Conservation (phyloP, 2,888 invertebrate species). For the Eupithecia tripunctaria region DNA sequence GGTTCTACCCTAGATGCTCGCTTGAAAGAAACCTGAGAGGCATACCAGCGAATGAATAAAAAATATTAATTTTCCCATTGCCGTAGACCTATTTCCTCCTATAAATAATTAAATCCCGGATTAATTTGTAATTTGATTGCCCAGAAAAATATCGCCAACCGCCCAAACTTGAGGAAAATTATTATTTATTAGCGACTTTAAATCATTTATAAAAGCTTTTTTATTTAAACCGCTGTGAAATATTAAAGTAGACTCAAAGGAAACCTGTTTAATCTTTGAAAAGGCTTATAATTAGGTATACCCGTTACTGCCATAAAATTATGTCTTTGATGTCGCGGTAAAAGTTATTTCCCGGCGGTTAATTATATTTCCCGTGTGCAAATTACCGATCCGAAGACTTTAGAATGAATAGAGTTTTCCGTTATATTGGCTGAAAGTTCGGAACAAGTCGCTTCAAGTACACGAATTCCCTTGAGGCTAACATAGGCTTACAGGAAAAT, state of each 20-base stretch:
- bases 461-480: constrained; percentile 1
- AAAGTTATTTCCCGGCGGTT: constrained; percentile 46
- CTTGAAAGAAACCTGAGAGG: constrained; percentile 48
- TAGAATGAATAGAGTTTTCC: constrained; percentile 6
- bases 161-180: neutral
- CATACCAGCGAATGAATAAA: constrained; percentile 46
- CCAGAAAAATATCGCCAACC: neutral
- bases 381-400: constrained; percentile 30
- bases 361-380: constrained; percentile 42
- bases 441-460: constrained; percentile 2
- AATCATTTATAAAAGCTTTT: neutral
- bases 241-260: neutral
- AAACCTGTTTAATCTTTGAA: constrained; percentile 34
- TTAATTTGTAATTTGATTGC: constrained; percentile 7
- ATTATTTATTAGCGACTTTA: neutral
- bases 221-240: neutral
- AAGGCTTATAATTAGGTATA: constrained; percentile 37
- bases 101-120: constrained; percentile 7
- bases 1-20: constrained; percentile 56
- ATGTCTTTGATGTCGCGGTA: constrained; percentile 44
- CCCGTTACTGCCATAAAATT: constrained; percentile 35
- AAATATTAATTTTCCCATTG: constrained; percentile 31
- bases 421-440: constrained; percentile 11
- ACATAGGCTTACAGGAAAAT: constrained; percentile 6
- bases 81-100: too few species aligned